phyloP scores from a whole-genome alignment of 2,888 invertebrate species.

The Hyposoter didymator region DNA sequence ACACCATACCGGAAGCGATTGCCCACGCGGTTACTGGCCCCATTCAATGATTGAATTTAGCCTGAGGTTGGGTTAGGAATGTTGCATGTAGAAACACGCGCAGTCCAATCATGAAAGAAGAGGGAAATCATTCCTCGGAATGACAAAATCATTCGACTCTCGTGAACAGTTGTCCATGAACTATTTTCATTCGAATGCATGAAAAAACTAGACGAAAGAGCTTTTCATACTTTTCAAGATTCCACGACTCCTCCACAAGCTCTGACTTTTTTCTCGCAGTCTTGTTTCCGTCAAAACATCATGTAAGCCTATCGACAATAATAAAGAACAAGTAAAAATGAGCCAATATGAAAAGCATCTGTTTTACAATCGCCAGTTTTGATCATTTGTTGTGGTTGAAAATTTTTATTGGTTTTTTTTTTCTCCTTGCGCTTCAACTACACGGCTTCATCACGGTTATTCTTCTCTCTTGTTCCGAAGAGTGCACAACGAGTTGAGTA shows the following conservation, averaged over 20 bases:
- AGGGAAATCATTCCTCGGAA: not conserved
- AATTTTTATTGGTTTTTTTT: constrained; percentile 25
- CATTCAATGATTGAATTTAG: constrained; percentile 51
- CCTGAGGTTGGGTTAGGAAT: not conserved
- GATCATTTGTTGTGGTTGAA: constrained; percentile 19
- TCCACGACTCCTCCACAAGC: not conserved
- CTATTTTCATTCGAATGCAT: not conserved
- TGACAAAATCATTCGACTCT: not conserved
- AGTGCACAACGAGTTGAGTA: constrained; percentile 26
- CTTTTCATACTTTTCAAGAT: not conserved
- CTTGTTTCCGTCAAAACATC: not conserved
- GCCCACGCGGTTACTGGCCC: constrained; percentile 16
- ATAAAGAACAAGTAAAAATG: not conserved
- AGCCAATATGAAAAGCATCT: constrained; percentile 32
- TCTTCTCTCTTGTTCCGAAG: constrained; percentile 45
- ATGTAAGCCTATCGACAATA: not conserved
- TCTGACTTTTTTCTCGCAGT: not conserved
- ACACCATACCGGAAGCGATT: constrained; percentile 40
- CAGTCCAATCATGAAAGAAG: not conserved
- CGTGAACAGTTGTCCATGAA: not conserved
- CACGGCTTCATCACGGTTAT: constrained; percentile 43
- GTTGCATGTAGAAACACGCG: not conserved
- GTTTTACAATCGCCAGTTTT: constrained; percentile 19
- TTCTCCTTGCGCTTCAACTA: not conserved
- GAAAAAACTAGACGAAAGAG: not conserved